Base-by-base conservation (phyloP, 2,888 invertebrate genomes). In the Lasioglossum morio region DNA sequence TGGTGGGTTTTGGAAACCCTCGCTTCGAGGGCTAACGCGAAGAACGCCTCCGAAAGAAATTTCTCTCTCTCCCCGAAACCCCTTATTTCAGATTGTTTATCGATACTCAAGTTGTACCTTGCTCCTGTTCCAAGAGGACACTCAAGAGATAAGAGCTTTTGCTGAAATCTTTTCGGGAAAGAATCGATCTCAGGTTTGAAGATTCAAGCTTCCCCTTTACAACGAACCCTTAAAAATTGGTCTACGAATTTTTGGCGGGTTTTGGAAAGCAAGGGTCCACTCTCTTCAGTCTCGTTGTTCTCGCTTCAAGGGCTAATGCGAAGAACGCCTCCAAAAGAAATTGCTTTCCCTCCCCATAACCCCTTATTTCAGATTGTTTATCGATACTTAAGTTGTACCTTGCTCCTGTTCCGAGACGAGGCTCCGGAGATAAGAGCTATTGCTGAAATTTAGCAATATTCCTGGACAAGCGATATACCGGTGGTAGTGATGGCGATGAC, bases 371-470 rank as follows among this genome's bases (percentile, higher is more conserved):
- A 73, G 72, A 77, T 77, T 77, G 72, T 77, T 84, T 80, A 78
- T 84, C 85, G 84, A 79, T 34, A 79, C 72, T 75, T 43, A 72
- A 57, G 74, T 43, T n/a, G 30, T 63, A 69, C 69, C 74, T 57
- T 23, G 73, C 66, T 14, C 37, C 14, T 48, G 63, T 60, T 70
- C 37, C 27, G 34, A 40, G 43, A 30, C 27, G 37, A 46, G 84
- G 79, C 84, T 82, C 80, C 77, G 40, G 72, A 84, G 90, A 87
- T 88, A 88, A 86, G 88, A 87, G 88, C 80, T 75, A 81, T 82
- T 63, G 88, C 40, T 79, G 89, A 90, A 89, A 89, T 90, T 90
- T 85, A 85, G 85, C 84, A 80, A 87, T 88, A 88, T 87, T 84
- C 79, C 72, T 72, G 82, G 77, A 46, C 30, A 60, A 23, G 82